Percentiles rank a stretch among this genome's conserved stretches.
These are phyloP conservation scores for Dolichopus griseipennis DNA, from an alignment of 2,888 invertebrate genomes.

Conservation along the genomic window DNA sequence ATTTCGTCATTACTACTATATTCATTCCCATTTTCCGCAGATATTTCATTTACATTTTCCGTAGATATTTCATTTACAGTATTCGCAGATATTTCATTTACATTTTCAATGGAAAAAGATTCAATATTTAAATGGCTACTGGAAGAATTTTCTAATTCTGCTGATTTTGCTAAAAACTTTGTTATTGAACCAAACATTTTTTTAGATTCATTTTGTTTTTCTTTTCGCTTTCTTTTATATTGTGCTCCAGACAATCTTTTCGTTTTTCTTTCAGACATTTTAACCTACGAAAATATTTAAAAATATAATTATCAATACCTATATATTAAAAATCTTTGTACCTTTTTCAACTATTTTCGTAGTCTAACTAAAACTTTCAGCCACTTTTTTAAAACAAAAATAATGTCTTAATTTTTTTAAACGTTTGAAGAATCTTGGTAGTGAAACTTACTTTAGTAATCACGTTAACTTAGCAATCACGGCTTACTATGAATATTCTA, in stretches of 20 bases:
- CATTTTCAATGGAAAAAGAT: slow-evolving; percentile 9
- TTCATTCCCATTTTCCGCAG: background rate
- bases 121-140: slow-evolving; percentile 7
- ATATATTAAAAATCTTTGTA: slow-evolving; percentile 9
- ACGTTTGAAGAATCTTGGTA: too few relatives aligned
- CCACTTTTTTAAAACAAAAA: slow-evolving; percentile 6
- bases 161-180: slow-evolving; percentile 7
- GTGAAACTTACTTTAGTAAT: too few relatives aligned
- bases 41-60: background rate
- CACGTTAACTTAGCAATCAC: background rate
- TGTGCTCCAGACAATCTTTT: slow-evolving; percentile 5
- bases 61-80: slow-evolving; percentile 1
- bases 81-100: slow-evolving; percentile 6
- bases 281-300: background rate
- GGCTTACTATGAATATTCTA: slow-evolving; percentile 6
- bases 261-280: slow-evolving; percentile 7
- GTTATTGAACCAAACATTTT: slow-evolving; percentile 7
- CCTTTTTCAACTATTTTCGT: slow-evolving; percentile 5
- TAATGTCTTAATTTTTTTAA: background rate
- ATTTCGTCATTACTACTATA: slow-evolving; percentile 1
- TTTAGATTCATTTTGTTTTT: slow-evolving; percentile 3
- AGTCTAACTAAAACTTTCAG: background rate
- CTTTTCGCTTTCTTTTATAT: slow-evolving; percentile 8
- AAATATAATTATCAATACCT: background rate
- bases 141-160: slow-evolving; percentile 8